Evolutionary conservation across 2,797 vertebrate genomes (phyloP), one percentile per base, ranked within the genome.

Genomic region (Pantherophis alleghaniensis): DNA sequence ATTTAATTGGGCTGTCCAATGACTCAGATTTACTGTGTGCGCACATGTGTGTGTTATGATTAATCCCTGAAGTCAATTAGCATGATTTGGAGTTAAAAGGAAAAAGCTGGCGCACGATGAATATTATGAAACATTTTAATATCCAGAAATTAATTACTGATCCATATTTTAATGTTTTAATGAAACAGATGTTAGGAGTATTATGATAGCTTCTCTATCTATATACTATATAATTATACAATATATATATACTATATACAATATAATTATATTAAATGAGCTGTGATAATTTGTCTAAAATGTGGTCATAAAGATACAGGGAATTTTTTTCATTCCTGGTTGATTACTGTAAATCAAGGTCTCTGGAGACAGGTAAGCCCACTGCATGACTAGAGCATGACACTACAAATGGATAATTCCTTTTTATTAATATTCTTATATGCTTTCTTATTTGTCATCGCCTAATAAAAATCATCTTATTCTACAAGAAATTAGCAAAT

Each of bases 201-300:
- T 94, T 94, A 4, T 0, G 94, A 88, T 89, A 0, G 6, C 69
- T 91, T 95, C 56, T 61, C 22, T 79, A 51, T 51, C 47, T 51
- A 51, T 51, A 51, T 51, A 51, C 47, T 47, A 47, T 47, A 47
- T 47, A 47, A 47, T 47, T 47, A 47, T 47, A 6, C 47, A 47
- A 47, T 51, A 51, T 51, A 47, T 47, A 51, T 51, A 51, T 51
- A 51, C 47, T 51, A 51, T 51, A 51, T 51, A 7, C 90, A 79
- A 56, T 22, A 24, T 86, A 89, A 92, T 93, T 93, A 96, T 83
- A 94, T 94, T 95, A 95, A 95, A 95, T 7, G 92, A 95, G 74
- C 90, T 91, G 94, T 90, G 89, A 88, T 91, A 95, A 94, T 87
- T 32, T 86, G 94, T 95, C 95, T 11, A 24, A 93, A 92, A 24